phyloP scores from a whole-genome alignment of 1,140 invertebrate genomes.

The Sweltsa coloradensis region DNA sequence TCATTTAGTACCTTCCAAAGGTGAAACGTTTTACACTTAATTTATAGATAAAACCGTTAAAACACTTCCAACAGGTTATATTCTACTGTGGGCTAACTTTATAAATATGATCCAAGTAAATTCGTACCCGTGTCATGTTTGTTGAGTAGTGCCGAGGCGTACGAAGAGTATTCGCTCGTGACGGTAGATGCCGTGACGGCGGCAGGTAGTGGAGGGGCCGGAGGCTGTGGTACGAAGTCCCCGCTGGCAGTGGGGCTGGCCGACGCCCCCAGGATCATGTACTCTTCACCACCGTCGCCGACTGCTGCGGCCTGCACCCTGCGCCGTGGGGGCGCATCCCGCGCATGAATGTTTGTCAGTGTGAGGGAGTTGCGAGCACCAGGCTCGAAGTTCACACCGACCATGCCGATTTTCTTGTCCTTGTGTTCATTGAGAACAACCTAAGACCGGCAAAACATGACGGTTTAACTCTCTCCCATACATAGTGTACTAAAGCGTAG shows the following conservation, averaged over 20 bases:
- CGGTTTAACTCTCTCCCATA: too few species aligned
- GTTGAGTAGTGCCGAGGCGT: slow-evolving; percentile 22
- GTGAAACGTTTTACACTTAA: too few species aligned
- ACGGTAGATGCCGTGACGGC: neutral
- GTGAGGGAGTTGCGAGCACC: slow-evolving; percentile 24
- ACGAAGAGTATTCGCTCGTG: slow-evolving; percentile 1
- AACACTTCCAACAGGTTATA: too few species aligned
- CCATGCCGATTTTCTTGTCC: slow-evolving; percentile 29
- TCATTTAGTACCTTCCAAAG: too few species aligned
- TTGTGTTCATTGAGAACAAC: slow-evolving; percentile 27
- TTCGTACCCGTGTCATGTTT: slow-evolving; percentile 30
- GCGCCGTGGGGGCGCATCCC: slow-evolving; percentile 13
- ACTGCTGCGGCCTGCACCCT: slow-evolving; percentile 17
- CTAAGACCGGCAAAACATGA: slow-evolving; percentile 26
- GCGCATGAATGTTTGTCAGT: slow-evolving; percentile 19
- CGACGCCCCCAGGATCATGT: slow-evolving; percentile 37
- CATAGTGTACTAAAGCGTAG: too few species aligned
- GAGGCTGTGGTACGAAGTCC: slow-evolving; percentile 9
- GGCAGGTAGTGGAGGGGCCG: slow-evolving; percentile 12
- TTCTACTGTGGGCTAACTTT: too few species aligned
- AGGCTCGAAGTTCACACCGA: slow-evolving; percentile 29
- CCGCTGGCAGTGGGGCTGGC: slow-evolving; percentile 36
- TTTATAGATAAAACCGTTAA: too few species aligned
- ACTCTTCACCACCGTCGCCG: slow-evolving; percentile 30
- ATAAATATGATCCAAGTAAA: neutral